These are phyloP conservation scores for Muscicapa comitata DNA, from an alignment of 2,797 vertebrate genomes.

Conservation along the genomic window DNA sequence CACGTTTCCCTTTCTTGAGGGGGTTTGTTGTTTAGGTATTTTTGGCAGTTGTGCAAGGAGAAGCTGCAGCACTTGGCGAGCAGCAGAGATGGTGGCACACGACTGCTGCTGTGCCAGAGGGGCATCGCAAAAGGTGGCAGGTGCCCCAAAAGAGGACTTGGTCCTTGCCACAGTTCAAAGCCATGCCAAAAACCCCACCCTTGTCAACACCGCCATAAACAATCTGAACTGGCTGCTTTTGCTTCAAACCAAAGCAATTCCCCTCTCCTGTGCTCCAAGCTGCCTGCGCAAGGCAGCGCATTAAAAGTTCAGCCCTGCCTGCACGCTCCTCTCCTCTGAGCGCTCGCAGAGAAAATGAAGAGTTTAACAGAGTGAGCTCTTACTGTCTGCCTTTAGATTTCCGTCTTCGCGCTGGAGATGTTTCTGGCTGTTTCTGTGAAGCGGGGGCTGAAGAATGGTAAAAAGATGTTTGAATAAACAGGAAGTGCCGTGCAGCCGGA, in stretches of 20 bases:
- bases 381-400: conserved; percentile 70
- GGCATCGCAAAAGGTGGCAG: not conserved
- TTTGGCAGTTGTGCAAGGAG: not conserved
- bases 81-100: not conserved
- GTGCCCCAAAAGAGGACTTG: not conserved
- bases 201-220: conserved; percentile 46
- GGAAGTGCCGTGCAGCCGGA: conserved; percentile 89
- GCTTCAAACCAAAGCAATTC: conserved; percentile 18
- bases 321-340: conserved; percentile 50
- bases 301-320: conserved; percentile 70
- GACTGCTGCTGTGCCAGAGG: not conserved
- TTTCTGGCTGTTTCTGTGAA: conserved; percentile 81
- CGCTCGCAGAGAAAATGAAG: conserved; percentile 75
- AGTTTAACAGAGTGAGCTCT: conserved; percentile 72
- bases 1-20: not conserved
- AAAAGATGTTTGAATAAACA: conserved; percentile 96
- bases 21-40: not conserved
- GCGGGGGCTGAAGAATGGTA: conserved; percentile 84
- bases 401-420: conserved; percentile 74
- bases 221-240: conserved; percentile 53
- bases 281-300: not conserved
- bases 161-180: not conserved
- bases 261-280: conserved; percentile 33
- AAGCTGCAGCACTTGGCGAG: not conserved
- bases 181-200: conserved; percentile 7